Conservation (phyloP, 2,797 vertebrate genomes). For the Poeciliopsis presidionis region DNA sequence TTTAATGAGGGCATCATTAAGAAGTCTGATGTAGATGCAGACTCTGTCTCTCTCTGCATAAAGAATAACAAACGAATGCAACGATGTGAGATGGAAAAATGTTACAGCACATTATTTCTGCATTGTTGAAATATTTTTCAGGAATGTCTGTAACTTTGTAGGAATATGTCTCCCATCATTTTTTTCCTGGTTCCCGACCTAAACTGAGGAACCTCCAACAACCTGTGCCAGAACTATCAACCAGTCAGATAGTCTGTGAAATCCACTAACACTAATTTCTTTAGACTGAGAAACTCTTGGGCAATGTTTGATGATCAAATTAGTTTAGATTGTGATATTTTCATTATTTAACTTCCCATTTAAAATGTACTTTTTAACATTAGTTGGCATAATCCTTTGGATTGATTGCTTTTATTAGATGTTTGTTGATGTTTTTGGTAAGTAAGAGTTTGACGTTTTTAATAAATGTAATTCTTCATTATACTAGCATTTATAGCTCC, state of each 20-base stretch:
- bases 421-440: neutral
- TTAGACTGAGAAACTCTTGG: neutral
- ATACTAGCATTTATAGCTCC: neutral
- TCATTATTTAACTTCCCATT: neutral
- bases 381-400: neutral
- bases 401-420: neutral
- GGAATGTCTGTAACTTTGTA: neutral
- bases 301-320: neutral
- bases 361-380: neutral
- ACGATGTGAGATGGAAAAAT: constrained; percentile 72
- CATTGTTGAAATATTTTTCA: neutral
- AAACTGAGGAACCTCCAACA: neutral
- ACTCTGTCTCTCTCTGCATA: constrained; percentile 60
- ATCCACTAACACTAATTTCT: neutral
- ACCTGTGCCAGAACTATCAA: neutral
- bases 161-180: neutral
- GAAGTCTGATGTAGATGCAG: constrained; percentile 51
- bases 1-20: constrained; percentile 68
- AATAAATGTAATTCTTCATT: neutral
- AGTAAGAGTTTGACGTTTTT: neutral
- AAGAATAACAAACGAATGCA: constrained; percentile 50
- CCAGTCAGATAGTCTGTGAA: neutral
- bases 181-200: neutral
- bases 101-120: constrained; percentile 14
- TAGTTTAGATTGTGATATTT: neutral